phyloP scores from a whole-genome alignment of 1,140 invertebrate species.

The Drosophila aff. region DNA sequence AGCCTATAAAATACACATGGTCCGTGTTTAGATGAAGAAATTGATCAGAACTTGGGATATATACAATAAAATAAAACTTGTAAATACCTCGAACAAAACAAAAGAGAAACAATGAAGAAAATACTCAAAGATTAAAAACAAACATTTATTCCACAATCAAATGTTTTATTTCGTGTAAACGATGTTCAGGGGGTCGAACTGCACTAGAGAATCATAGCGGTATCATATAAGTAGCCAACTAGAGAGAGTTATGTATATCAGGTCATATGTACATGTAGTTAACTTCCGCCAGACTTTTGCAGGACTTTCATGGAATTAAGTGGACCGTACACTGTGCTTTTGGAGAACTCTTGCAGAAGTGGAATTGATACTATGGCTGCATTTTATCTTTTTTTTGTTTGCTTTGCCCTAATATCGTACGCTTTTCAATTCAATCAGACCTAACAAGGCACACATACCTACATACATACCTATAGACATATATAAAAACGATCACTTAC shows the following conservation, averaged over 20 bases:
- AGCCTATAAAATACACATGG: conserved; percentile 12
- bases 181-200: conserved; percentile 18
- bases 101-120: not conserved
- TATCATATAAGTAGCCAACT: not conserved
- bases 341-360: conserved; percentile 17
- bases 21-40: conserved; percentile 18
- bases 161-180: conserved; percentile 8
- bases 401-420: conserved; percentile 5
- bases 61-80: conserved; percentile 22
- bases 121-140: conserved; percentile 12
- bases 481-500: conserved; percentile 1
- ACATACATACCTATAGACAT: conserved; percentile 5
- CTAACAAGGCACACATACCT: conserved; percentile 6
- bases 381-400: not conserved
- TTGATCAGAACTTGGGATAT: conserved; percentile 20
- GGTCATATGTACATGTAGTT: not conserved
- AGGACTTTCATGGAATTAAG: conserved; percentile 15
- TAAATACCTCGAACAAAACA: conserved; percentile 15
- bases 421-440: conserved; percentile 5
- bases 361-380: conserved; percentile 19
- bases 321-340: conserved; percentile 9
- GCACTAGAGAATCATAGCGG: conserved; percentile 12
- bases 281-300: conserved; percentile 19
- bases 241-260: conserved; percentile 5
- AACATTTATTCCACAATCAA: conserved; percentile 13